A percentile compares a stretch with the other conserved stretches of the same genome.
Evolutionary conservation across 2,797 vertebrate genomes (phyloP).

Genomic region (Gymnothorax javanicus): DNA sequence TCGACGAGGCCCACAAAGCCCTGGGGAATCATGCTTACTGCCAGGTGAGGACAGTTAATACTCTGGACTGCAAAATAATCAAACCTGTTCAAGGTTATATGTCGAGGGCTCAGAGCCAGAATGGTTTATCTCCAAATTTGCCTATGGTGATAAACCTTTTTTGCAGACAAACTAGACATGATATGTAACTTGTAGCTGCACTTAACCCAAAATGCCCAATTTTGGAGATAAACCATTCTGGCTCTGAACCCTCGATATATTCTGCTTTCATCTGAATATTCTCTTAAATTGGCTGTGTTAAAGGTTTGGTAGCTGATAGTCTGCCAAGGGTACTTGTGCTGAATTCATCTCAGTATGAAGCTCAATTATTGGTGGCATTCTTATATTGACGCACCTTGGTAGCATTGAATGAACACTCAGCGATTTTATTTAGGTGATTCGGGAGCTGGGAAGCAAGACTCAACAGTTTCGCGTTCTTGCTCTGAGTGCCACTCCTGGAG

Average conservation of each 20-base stretch:
- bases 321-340: neutral
- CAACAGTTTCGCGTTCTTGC: conserved; percentile 88
- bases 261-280: neutral
- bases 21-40: conserved; percentile 95
- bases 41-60: conserved; percentile 74
- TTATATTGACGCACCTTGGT: neutral
- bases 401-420: neutral
- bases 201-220: no score
- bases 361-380: neutral
- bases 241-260: no score
- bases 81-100: neutral
- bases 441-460: conserved; percentile 83
- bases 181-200: no score
- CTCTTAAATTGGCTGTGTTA: neutral
- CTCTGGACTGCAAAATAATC: neutral
- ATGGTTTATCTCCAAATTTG: no score
- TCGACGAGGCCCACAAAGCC: conserved; percentile 96
- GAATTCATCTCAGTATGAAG: neutral
- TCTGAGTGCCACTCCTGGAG: conserved; percentile 93
- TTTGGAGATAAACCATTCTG: no score
- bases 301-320: neutral
- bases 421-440: conserved; percentile 78
- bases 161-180: no score
- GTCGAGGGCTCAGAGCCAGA: no score
- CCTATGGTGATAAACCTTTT: no score